Conservation (phyloP, 1,140 invertebrate species). For the Hylaeus anthracinus region DNA sequence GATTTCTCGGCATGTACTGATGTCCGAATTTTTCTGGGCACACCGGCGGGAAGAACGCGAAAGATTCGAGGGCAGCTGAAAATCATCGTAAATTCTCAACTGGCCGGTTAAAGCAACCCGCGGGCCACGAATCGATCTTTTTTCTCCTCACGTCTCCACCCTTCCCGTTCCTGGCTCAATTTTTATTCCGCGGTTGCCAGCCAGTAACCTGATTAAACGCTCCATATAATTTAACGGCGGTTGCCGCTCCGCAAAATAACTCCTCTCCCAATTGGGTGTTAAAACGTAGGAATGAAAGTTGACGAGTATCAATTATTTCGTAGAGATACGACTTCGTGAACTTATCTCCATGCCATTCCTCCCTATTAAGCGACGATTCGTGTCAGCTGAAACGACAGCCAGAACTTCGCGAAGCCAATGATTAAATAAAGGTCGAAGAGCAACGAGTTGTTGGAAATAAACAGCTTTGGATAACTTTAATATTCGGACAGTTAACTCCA, state of each 20-base stretch:
- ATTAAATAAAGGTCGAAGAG: too few species aligned
- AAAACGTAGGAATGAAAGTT: constrained; percentile 29
- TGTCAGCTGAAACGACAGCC: background rate
- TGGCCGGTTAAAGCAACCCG: background rate
- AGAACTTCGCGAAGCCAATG: too few species aligned
- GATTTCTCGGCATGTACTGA: too few species aligned
- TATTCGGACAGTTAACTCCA: too few species aligned
- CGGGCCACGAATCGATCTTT: constrained; percentile 35
- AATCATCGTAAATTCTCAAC: constrained; percentile 16
- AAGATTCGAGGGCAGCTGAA: constrained; percentile 14
- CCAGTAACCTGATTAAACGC: constrained; percentile 51
- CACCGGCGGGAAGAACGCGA: background rate
- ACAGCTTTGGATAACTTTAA: too few species aligned
- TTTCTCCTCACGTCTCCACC: background rate
- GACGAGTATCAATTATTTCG: constrained; percentile 21
- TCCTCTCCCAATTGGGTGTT: constrained; percentile 30
- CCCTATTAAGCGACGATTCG: background rate
- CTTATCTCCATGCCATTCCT: background rate
- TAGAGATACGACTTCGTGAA: constrained; percentile 21
- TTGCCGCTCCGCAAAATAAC: constrained; percentile 37
- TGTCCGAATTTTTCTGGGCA: background rate
- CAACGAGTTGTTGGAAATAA: too few species aligned
- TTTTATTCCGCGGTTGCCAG: constrained; percentile 43
- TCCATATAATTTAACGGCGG: constrained; percentile 47
- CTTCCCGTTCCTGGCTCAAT: constrained; percentile 25